Evolutionary conservation across 2,888 invertebrate genomes (phyloP).

Genomic region (Cheilosia urbana): DNA sequence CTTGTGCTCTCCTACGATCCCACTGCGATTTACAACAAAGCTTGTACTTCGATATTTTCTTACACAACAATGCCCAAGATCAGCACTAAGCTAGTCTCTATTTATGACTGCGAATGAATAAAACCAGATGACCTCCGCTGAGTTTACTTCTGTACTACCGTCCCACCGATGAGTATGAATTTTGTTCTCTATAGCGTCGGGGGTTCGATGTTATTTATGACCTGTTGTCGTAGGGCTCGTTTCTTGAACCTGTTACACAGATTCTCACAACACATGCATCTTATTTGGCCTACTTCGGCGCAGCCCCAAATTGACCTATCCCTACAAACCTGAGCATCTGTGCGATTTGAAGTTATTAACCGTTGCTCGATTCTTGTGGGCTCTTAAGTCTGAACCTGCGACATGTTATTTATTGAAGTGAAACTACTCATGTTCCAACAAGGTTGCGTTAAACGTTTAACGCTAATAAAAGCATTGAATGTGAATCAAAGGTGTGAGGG

Average conservation of each 20-base stretch:
- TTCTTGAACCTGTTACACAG: not conserved
- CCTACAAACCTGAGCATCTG: constrained; percentile 1
- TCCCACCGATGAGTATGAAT: not conserved
- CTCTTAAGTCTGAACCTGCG: constrained; percentile 10
- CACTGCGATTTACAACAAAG: no score
- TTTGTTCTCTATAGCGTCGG: not conserved
- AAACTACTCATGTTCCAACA: no score
- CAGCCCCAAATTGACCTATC: constrained; percentile 8
- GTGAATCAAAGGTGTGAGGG: no score
- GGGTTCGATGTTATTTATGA: not conserved
- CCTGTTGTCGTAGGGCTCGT: not conserved
- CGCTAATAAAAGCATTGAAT: no score
- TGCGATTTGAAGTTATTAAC: not conserved
- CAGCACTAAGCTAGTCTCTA: no score
- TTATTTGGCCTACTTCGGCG: constrained; percentile 14
- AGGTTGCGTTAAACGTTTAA: no score
- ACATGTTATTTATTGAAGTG: constrained; percentile 31
- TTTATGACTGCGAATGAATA: not conserved
- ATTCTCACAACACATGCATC: constrained; percentile 1
- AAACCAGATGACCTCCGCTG: constrained; percentile 8
- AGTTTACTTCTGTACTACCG: not conserved
- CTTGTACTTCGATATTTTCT: no score
- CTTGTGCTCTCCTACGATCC: no score
- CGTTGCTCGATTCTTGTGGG: not conserved
- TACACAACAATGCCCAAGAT: no score